phyloP scores from a whole-genome alignment of 23 tunicate species.

The Phallusia fumigata region DNA sequence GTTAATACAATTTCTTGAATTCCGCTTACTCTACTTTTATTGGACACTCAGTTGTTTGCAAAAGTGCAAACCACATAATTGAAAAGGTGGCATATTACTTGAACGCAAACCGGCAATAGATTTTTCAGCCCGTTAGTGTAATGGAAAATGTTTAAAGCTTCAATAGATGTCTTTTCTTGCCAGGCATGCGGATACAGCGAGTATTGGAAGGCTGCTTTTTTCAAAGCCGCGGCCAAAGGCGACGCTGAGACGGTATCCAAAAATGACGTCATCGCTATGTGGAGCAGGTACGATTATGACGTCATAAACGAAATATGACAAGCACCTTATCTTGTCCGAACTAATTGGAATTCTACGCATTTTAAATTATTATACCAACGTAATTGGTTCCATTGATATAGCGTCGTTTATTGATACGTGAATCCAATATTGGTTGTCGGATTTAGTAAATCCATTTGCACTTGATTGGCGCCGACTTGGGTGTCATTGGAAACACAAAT shows the following conservation, averaged over 20 bases:
- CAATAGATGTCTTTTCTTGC: neutral
- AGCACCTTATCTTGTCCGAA: neutral
- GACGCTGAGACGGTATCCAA: slow-evolving; percentile 43
- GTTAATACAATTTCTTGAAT: too few relatives aligned
- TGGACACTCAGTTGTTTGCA: too few relatives aligned
- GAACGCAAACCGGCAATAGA: too few relatives aligned
- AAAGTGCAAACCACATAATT: too few relatives aligned
- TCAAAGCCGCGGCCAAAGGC: slow-evolving; percentile 44
- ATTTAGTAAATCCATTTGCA: neutral
- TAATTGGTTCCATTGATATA: too few relatives aligned
- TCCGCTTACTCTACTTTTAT: too few relatives aligned
- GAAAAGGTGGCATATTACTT: too few relatives aligned
- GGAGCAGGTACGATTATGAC: slow-evolving; percentile 62
- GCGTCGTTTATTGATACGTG: neutral
- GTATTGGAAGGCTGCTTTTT: slow-evolving; percentile 79
- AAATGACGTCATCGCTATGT: slow-evolving; percentile 43
- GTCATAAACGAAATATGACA: neutral
- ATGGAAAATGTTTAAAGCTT: too few relatives aligned
- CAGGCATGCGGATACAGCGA: slow-evolving; percentile 72
- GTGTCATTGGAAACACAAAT: neutral
- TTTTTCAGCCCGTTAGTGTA: too few relatives aligned
- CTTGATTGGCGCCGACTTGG: neutral
- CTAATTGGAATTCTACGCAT: too few relatives aligned
- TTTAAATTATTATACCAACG: too few relatives aligned
- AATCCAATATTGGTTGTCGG: neutral